Percentiles rank a stretch among this genome's conserved stretches.
Evolutionary conservation across 2,888 invertebrate species (phyloP).

Genomic region (Rosalia funebris): DNA sequence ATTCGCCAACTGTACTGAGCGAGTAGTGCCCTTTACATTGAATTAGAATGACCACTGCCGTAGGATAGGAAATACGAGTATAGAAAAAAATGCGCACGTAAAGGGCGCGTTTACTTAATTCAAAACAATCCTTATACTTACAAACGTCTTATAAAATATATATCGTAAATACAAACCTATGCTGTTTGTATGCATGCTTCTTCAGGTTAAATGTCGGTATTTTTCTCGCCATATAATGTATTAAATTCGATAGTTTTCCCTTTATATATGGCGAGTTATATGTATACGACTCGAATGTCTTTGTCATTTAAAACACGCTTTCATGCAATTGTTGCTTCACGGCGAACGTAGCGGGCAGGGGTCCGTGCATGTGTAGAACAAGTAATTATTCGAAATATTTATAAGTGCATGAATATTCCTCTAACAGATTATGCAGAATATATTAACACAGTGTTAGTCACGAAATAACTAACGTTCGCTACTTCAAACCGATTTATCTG

Average conservation of each 20-base stretch:
- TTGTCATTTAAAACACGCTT: constrained; percentile 1
- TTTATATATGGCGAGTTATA: too few relatives aligned
- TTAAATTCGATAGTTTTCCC: too few relatives aligned
- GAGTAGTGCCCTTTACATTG: constrained; percentile 12
- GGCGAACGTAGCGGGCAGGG: constrained; percentile 2
- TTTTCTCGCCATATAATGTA: too few relatives aligned
- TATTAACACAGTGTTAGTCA: constrained; percentile 28
- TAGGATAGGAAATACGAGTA: not conserved
- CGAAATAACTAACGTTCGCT: constrained; percentile 24
- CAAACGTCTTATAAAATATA: not conserved
- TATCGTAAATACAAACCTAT: not conserved
- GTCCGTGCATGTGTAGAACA: constrained; percentile 27
- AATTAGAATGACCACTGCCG: not conserved
- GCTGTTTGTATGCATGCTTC: too few relatives aligned
- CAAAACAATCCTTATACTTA: too few relatives aligned
- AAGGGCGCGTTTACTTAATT: too few relatives aligned
- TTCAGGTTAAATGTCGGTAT: too few relatives aligned
- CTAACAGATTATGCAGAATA: constrained; percentile 26
- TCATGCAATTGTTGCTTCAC: not conserved
- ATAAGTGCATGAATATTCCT: constrained; percentile 29
- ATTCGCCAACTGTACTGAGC: constrained; percentile 28
- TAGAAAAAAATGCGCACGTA: too few relatives aligned
- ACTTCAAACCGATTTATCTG: constrained; percentile 27
- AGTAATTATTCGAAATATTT: constrained; percentile 28
- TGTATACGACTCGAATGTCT: too few relatives aligned